These are phyloP conservation scores for Dolichallabes microphthalmus DNA, from an alignment of 2,113 vertebrate species.

Conservation along the genomic window DNA sequence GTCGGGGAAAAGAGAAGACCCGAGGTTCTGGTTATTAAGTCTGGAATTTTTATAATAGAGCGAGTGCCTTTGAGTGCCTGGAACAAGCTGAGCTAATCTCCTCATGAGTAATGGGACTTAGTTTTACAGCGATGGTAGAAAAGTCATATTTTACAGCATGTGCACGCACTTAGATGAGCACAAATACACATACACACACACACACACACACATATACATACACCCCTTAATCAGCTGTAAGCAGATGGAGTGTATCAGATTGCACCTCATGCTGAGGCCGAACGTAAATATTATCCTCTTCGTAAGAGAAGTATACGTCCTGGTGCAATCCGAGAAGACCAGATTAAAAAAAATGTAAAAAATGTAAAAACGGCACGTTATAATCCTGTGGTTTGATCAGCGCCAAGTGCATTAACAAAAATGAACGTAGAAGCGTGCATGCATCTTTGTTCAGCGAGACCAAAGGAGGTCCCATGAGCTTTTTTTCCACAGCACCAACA, in stretches of 20 bases:
- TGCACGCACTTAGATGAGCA: slow-evolving; percentile 19
- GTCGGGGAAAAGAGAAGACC: slow-evolving; percentile 17
- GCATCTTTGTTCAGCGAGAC: neutral
- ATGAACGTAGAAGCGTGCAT: neutral
- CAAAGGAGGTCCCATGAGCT: slow-evolving; percentile 15
- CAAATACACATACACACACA: slow-evolving; percentile 14
- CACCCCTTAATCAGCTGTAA: slow-evolving; percentile 21
- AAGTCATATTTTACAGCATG: slow-evolving; percentile 6
- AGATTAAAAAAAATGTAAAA: neutral
- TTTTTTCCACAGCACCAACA: slow-evolving; percentile 23
- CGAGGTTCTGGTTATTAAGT: slow-evolving; percentile 48
- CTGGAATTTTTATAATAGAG: slow-evolving; percentile 46
- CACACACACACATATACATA: neutral
- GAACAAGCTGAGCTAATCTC: slow-evolving; percentile 51
- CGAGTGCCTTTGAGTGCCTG: slow-evolving; percentile 46
- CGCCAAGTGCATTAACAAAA: slow-evolving; percentile 15
- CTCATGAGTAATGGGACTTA: slow-evolving; percentile 40
- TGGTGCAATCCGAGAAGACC: neutral
- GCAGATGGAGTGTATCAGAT: slow-evolving; percentile 32
- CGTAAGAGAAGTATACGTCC: neutral
- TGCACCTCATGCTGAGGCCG: slow-evolving; percentile 21
- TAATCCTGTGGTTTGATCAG: slow-evolving; percentile 30
- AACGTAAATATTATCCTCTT: slow-evolving; percentile 33
- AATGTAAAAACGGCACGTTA: neutral
- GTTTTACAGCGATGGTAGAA: slow-evolving; percentile 20